Percentiles rank a stretch among this genome's conserved stretches.
phyloP scores from a whole-genome alignment of 2,888 invertebrate genomes.

The Cephus sareptanus region DNA sequence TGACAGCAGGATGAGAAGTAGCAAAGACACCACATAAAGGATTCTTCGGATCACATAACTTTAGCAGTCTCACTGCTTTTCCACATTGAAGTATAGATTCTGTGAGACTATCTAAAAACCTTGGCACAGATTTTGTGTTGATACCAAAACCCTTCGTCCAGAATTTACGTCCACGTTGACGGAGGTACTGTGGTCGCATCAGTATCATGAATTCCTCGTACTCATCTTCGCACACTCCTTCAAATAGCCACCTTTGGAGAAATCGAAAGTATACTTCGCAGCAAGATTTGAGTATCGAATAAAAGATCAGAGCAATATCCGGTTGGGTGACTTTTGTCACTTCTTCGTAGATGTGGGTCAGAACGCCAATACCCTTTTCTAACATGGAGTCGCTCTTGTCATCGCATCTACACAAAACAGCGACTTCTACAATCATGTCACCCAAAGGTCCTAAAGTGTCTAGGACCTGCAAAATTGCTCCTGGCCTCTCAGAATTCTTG shows the following conservation, averaged over 20 bases:
- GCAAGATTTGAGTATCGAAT: constrained; percentile 69
- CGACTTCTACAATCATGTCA: constrained; percentile 49
- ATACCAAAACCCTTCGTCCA: constrained; percentile 76
- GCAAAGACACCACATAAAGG: constrained; percentile 69
- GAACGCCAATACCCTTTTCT: constrained; percentile 70
- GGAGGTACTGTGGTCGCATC: constrained; percentile 74
- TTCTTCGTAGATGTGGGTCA: constrained; percentile 75
- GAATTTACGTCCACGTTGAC: constrained; percentile 73
- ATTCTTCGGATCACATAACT: constrained; percentile 76
- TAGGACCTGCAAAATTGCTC: constrained; percentile 36
- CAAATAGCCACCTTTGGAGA: constrained; percentile 86
- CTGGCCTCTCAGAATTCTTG: constrained; percentile 31
- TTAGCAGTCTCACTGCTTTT: constrained; percentile 78
- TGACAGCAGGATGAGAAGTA: constrained; percentile 69
- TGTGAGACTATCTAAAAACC: constrained; percentile 74
- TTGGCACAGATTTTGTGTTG: constrained; percentile 70
- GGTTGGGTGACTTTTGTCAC: constrained; percentile 71
- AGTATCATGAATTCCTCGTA: constrained; percentile 88
- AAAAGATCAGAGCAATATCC: constrained; percentile 70
- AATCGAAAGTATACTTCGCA: constrained; percentile 75
- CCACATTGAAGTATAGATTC: constrained; percentile 79
- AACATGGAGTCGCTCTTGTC: constrained; percentile 35
- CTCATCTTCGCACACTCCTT: constrained; percentile 83
- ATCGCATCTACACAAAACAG: constrained; percentile 52
- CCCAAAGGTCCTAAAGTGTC: constrained; percentile 49